Base-by-base conservation (phyloP, 35 echinoderm and acorn worm genomes). In the Hemicentrotus pulcherrimus region DNA sequence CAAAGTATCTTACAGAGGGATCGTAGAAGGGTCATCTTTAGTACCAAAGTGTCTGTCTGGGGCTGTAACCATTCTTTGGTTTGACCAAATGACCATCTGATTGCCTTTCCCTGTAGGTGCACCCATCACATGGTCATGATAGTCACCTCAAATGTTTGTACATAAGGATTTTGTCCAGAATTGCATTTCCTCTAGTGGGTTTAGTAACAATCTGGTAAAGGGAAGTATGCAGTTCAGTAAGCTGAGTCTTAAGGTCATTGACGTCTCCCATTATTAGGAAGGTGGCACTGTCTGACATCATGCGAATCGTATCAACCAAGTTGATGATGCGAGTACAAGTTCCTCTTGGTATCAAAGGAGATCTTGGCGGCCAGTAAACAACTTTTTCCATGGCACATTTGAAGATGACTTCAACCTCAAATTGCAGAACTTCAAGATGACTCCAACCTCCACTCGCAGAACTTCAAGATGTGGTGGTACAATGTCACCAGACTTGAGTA, bases 341-440 rank as follows among this genome's bases (percentile, higher is more conserved):
- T 94, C 32, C 70, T 46, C 65, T 94, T 46, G 59, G 71, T 46
- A 11, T n/a, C n/a, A n/a, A n/a, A 31, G 13, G 9, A 32, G 89
- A 91, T 32, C 65, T 15, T 6, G 94, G 94, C 22, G 58, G 47
- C 1, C 28, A 94, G 61, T 94, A 94, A 5, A 94, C 61, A 32
- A 85, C 94, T 31, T 94, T 31, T 13, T 11, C 33, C 9, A 12
- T 41, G 28, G 52, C 7, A 41, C 19, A 0, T 9, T 30, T 32
- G 22, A 14, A 19, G 94, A 70, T 14, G 94, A 71, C 31, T 32
- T 94, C 41, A 94, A 31, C 28, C 70, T 46, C 35, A 5, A 94
- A 5, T 59, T 61, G 86, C 41, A 78, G 8, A 46, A 94, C 58
- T 94, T 94, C 94, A 28, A 94, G 41, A 3, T 41, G 35, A 71